Evolutionary conservation across 1,140 invertebrate genomes (phyloP).

Genomic region (Tetramorium parvispinum): DNA sequence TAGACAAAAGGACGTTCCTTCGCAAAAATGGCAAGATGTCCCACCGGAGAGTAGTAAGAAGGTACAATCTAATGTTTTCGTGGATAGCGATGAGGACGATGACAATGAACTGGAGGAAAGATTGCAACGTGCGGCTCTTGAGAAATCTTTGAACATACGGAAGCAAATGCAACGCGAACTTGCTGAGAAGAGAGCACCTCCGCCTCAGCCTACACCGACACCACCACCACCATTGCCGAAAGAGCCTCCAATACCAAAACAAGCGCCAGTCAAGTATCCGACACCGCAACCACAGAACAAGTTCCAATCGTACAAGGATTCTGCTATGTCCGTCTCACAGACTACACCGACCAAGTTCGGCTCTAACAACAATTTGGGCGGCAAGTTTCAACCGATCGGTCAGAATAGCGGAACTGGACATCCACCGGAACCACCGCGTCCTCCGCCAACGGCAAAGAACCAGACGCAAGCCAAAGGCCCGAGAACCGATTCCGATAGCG

Average conservation of each 20-base stretch:
- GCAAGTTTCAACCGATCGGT: constrained; percentile 84
- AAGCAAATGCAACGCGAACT: constrained; percentile 84
- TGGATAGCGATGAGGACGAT: constrained; percentile 80
- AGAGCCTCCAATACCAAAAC: constrained; percentile 83
- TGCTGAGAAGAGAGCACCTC: constrained; percentile 80
- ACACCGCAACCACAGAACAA: constrained; percentile 82
- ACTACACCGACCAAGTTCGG: constrained; percentile 77
- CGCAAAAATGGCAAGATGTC: constrained; percentile 83
- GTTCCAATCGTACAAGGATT: constrained; percentile 81
- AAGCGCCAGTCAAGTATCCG: constrained; percentile 83
- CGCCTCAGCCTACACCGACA: constrained; percentile 81
- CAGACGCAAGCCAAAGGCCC: constrained; percentile 81
- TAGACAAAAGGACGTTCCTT: constrained; percentile 78
- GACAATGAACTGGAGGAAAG: constrained; percentile 81
- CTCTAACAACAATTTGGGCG: constrained; percentile 78
- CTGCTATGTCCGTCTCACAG: constrained; percentile 70
- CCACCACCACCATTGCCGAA: constrained; percentile 84
- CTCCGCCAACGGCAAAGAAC: constrained; percentile 71
- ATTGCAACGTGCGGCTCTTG: constrained; percentile 79
- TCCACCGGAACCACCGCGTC: constrained; percentile 79
- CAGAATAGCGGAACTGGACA: constrained; percentile 71
- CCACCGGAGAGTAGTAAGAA: constrained; percentile 76
- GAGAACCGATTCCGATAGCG: constrained; percentile 84
- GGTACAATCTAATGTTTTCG: constrained; percentile 52
- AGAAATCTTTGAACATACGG: constrained; percentile 82